Base-by-base conservation (phyloP, 1,140 invertebrate species). In the Gryon sp. region DNA sequence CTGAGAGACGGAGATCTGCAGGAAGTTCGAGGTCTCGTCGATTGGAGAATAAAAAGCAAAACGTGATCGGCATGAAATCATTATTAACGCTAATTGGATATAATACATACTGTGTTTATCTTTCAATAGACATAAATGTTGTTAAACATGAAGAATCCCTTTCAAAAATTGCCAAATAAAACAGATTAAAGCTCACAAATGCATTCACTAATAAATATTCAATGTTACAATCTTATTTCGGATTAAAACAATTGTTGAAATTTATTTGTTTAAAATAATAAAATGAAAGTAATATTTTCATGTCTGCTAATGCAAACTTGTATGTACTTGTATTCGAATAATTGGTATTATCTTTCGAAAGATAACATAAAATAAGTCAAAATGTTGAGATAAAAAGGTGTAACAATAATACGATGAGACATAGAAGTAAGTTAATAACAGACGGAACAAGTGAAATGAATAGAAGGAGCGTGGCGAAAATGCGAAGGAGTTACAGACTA, bases 1-100 rank as follows among this genome's bases (percentile, higher is more conserved):
- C 70, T 60, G 30, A 48, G 72, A 74, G 41, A 60, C 41, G 24
- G 15, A 50, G 36, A 14, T 22, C 65, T 18, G 9, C 8, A 41
- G 11, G 32, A 78, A 78, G 46, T 73, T 78, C 2, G 40, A 66
- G 40, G 63, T 41, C 28, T 52, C 36, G 53, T 66, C 59, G 55
- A 69, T 69, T 69, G 50, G 41, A 69, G 52, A 63, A 69, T 76
- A 68, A 76, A 69, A 63, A 75, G 48, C 50, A 34, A 55, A n/a
- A 75, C 69, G 69, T 74, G 70, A 66, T 43, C 28, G 11, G 55
- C 36, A 75, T 75, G 22, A 40, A 30, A 57, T 48, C 63, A 38
- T 75, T 53, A 53, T 72, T 45, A 62, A 45, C 41, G 15, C 46
- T 72, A 36, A 62, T 62, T 72, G 55, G 38, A 60, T 50, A 55